These are phyloP conservation scores for Episyrphus balteatus DNA, from an alignment of 1,140 invertebrate genomes.

Conservation along the genomic window DNA sequence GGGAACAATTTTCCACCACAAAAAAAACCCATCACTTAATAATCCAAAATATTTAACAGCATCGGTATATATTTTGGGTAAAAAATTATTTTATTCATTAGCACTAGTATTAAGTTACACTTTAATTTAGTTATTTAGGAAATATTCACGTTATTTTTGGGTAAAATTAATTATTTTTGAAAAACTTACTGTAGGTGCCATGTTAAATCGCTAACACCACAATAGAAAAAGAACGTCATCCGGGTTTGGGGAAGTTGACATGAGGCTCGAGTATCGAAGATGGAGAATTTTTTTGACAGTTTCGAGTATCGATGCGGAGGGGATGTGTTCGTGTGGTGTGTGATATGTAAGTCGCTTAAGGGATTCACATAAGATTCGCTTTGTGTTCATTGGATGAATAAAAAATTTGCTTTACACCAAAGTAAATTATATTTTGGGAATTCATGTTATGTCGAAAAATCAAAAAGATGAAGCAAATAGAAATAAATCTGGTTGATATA, in stretches of 20 bases:
- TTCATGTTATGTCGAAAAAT: too few species aligned
- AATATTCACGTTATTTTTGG: slow-evolving; percentile 4
- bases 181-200: slow-evolving; percentile 35
- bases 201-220: slow-evolving; percentile 29
- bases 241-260: neutral
- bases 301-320: too few species aligned
- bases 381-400: too few species aligned
- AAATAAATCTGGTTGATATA: too few species aligned
- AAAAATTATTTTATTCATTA: neutral
- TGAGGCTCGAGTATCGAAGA: too few species aligned
- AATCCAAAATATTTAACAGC: neutral
- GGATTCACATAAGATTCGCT: too few species aligned
- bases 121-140: slow-evolving; percentile 4
- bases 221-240: slow-evolving; percentile 27
- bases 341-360: too few species aligned
- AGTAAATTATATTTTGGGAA: too few species aligned
- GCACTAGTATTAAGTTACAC: neutral
- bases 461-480: too few species aligned
- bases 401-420: too few species aligned
- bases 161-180: neutral
- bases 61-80: slow-evolving; percentile 1
- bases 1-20: neutral
- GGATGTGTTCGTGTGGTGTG: too few species aligned
- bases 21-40: neutral
- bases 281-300: too few species aligned